A percentile compares a stretch with the other conserved stretches of the same genome.
phyloP scores from a whole-genome alignment of 2,797 vertebrate genomes.

The Phylloscopus collybita region DNA sequence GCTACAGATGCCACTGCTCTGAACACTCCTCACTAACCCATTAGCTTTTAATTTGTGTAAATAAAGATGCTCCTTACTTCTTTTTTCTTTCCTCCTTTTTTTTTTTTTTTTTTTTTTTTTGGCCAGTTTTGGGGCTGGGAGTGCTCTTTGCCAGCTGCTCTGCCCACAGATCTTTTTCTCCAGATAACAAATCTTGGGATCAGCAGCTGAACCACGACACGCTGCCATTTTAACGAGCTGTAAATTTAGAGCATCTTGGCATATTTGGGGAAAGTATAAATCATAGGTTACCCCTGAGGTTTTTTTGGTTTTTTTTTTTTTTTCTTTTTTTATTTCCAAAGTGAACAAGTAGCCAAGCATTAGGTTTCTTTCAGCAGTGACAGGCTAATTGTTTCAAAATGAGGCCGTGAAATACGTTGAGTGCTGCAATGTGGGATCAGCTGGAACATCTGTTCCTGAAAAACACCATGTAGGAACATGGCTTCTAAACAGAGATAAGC shows the following conservation, averaged over 20 bases:
- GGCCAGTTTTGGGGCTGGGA: background rate
- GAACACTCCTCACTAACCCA: background rate
- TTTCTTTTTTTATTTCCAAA: background rate
- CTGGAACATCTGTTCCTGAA: constrained; percentile 61
- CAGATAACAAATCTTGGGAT: background rate
- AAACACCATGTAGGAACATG: constrained; percentile 19
- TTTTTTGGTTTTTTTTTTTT: background rate
- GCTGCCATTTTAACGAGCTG: constrained; percentile 26
- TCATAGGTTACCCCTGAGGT: background rate
- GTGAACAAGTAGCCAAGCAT: constrained; percentile 43
- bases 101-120: background rate
- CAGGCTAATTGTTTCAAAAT: constrained; percentile 54
- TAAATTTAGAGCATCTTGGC: constrained; percentile 40
- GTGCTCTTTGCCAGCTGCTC: background rate
- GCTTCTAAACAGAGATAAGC: constrained; percentile 58
- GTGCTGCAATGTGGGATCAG: background rate
- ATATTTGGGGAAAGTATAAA: background rate
- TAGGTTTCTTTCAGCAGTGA: constrained; percentile 35
- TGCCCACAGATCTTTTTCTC: background rate
- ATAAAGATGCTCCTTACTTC: background rate
- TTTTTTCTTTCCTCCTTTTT: too few species aligned
- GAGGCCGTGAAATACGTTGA: background rate
- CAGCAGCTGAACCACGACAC: background rate
- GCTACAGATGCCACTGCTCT: background rate
- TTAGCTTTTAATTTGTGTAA: background rate